Conservation (phyloP, 2,888 invertebrate genomes). For the Teleiodes luculella region DNA sequence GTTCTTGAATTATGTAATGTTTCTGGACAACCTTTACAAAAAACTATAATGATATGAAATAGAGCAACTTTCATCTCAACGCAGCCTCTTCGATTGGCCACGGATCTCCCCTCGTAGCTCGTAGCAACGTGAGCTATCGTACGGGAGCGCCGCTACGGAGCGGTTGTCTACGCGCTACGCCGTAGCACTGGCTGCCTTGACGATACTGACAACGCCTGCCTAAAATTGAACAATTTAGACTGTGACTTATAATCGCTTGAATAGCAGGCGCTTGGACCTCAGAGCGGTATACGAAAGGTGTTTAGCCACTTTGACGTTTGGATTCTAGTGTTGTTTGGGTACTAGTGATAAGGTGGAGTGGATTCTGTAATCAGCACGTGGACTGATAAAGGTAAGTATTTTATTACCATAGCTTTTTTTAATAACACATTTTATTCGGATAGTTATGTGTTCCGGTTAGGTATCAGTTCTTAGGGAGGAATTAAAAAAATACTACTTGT, state of each 20-base stretch:
- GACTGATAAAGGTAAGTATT: slow-evolving; percentile 15
- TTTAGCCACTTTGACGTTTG: slow-evolving; percentile 1
- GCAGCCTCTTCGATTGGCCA: slow-evolving; percentile 77
- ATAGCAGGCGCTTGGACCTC: background rate
- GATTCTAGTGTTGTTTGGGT: slow-evolving; percentile 15
- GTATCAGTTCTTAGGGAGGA: too few species aligned
- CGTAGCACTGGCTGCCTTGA: slow-evolving; percentile 55
- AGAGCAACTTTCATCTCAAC: slow-evolving; percentile 55
- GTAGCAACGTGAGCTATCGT: slow-evolving; percentile 76
- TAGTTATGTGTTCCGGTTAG: too few species aligned
- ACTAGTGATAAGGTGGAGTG: slow-evolving; percentile 19
- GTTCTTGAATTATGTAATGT: too few species aligned
- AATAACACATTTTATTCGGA: too few species aligned
- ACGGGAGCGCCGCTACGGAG: slow-evolving; percentile 67
- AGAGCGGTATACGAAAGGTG: background rate
- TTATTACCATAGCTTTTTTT: too few species aligned
- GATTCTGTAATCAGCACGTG: slow-evolving; percentile 20
- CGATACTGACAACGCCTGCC: slow-evolving; percentile 60
- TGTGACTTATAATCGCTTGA: background rate
- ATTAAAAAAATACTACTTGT: too few species aligned
- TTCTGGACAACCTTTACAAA: too few species aligned
- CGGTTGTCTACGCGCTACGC: slow-evolving; percentile 58
- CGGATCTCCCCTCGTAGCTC: slow-evolving; percentile 73
- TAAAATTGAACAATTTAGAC: slow-evolving; percentile 27
- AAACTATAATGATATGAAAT: slow-evolving; percentile 23